These are phyloP conservation scores for Notechis scutatus DNA, from an alignment of 2,113 vertebrate genomes.

Conservation along the genomic window DNA sequence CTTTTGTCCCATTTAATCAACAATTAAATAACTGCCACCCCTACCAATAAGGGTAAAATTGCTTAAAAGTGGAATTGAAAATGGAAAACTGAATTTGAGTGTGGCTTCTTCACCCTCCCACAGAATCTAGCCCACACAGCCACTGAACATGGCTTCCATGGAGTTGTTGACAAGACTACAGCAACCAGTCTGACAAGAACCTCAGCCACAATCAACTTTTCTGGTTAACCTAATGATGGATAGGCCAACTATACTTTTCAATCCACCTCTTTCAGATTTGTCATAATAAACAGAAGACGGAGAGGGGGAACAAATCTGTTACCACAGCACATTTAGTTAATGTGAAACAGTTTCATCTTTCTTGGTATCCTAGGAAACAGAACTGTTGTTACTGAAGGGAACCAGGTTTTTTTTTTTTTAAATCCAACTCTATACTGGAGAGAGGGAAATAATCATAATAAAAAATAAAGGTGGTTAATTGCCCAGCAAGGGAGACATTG, in stretches of 20 bases:
- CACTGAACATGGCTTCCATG: neutral
- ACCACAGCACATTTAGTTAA: conserved; percentile 30
- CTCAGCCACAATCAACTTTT: neutral
- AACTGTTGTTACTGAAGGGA: conserved; percentile 46
- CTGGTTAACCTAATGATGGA: conserved; percentile 10
- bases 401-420: conserved; percentile 22
- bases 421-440: conserved; percentile 41
- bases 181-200: neutral
- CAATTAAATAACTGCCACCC: neutral
- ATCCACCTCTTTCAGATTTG: neutral
- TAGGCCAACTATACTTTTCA: conserved; percentile 1
- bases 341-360: conserved; percentile 36
- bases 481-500: conserved; percentile 30
- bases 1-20: neutral
- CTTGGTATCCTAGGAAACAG: conserved; percentile 68
- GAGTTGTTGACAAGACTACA: neutral
- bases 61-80: neutral
- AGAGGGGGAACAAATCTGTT: conserved; percentile 30
- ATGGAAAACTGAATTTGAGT: neutral
- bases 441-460: conserved; percentile 15
- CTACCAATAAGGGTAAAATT: neutral
- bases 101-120: neutral
- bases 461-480: conserved; percentile 52
- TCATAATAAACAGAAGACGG: conserved; percentile 11
- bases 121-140: neutral